phyloP scores from a whole-genome alignment of 2,888 invertebrate species.

The Ephialtes manifestator region DNA sequence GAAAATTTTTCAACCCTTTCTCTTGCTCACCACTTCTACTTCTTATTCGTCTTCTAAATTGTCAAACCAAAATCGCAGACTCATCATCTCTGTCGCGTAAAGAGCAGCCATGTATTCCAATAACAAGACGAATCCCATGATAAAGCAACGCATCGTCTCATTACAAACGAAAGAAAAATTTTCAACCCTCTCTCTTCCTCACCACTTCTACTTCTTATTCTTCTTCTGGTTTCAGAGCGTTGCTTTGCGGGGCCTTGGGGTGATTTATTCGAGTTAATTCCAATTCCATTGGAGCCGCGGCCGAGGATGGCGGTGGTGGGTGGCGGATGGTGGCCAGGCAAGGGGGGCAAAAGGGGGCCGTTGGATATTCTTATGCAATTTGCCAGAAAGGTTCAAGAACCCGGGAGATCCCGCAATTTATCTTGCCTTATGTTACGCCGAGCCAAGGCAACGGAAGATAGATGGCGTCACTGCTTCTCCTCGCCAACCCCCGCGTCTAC shows the following conservation, averaged over 20 bases:
- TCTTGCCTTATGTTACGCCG: conserved; percentile 86
- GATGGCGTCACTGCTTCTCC: conserved; percentile 85
- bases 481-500: conserved; percentile 73
- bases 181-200: conserved; percentile 79
- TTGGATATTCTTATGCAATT: conserved; percentile 86
- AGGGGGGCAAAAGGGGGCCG: conserved; percentile 72
- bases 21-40: conserved; percentile 73
- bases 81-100: no score
- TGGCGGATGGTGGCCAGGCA: conserved; percentile 70
- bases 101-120: no score
- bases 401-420: conserved; percentile 86
- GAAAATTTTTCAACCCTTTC: conserved; percentile 83
- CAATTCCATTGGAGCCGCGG: conserved; percentile 86
- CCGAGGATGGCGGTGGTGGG: conserved; percentile 72
- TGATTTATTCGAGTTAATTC: conserved; percentile 86
- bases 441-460: conserved; percentile 86
- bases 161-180: conserved; percentile 81
- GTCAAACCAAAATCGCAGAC: conserved; percentile 1
- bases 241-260: conserved; percentile 79
- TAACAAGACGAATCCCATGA: conserved; percentile 40
- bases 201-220: conserved; percentile 70
- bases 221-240: conserved; percentile 66
- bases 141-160: conserved; percentile 64
- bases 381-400: conserved; percentile 87
- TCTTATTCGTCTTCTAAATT: conserved; percentile 54